Percentiles rank a stretch among this genome's conserved stretches.
Evolutionary conservation across 2,797 vertebrate genomes (phyloP).

Genomic region (Meriones psammophilus): DNA sequence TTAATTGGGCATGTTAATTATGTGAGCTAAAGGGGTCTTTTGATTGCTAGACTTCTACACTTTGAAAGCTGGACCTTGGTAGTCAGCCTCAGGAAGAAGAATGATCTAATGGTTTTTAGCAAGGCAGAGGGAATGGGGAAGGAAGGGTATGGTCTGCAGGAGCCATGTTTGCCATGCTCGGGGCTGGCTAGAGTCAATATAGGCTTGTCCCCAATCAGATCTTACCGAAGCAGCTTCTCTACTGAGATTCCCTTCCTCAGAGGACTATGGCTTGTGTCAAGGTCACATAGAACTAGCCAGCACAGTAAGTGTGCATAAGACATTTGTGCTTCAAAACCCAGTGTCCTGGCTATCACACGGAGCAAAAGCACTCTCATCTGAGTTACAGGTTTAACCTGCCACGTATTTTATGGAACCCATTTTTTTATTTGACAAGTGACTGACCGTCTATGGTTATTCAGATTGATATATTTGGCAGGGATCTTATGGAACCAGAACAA

Average conservation of each 20-base stretch:
- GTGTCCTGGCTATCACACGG: background rate
- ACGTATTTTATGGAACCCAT: background rate
- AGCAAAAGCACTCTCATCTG: background rate
- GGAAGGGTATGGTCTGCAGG: background rate
- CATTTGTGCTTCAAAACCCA: slow-evolving; percentile 20
- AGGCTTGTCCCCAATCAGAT: background rate
- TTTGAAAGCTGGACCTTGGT: background rate
- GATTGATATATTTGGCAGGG: background rate
- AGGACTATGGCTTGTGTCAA: background rate
- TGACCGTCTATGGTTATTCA: background rate
- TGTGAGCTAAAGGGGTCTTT: background rate
- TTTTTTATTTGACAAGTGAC: slow-evolving; percentile 50
- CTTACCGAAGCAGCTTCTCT: background rate
- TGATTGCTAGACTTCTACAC: background rate
- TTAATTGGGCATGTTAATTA: background rate
- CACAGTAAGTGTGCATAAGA: background rate
- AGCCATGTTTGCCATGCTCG: background rate
- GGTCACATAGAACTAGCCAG: background rate
- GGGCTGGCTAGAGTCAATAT: background rate
- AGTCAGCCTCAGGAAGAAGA: background rate
- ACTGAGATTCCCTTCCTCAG: background rate
- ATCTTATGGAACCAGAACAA: background rate
- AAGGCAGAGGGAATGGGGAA: background rate
- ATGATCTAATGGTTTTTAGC: background rate
- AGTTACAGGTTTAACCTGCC: background rate